Conservation (phyloP, 2,113 vertebrate species). For the Donacobius atricapilla region DNA sequence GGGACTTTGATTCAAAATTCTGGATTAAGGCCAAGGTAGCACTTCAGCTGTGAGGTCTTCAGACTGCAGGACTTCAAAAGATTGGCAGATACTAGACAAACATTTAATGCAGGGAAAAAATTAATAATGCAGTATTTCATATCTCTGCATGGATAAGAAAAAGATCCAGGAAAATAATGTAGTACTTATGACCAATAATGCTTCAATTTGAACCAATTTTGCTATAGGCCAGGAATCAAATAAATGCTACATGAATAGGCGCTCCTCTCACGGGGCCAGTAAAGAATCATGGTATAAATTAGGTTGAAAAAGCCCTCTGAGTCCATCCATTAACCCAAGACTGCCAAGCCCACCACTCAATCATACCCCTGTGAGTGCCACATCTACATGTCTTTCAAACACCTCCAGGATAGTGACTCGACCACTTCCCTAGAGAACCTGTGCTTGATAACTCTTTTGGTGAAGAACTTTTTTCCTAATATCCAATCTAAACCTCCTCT, state of each 20-base stretch:
- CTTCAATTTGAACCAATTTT: background rate
- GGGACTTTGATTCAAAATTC: background rate
- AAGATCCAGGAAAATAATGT: background rate
- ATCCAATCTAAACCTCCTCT: background rate
- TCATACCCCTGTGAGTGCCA: background rate
- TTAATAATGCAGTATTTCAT: background rate
- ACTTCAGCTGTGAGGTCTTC: background rate
- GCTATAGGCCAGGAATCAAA: background rate
- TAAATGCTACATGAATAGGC: background rate
- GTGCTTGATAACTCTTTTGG: background rate
- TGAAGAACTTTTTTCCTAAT: background rate
- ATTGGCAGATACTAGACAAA: background rate
- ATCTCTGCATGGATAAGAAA: background rate
- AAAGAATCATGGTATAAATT: background rate
- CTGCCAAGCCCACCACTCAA: background rate
- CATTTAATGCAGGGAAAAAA: background rate
- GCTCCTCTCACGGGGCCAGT: background rate
- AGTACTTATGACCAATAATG: background rate
- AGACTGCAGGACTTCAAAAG: background rate
- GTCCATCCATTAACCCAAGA: background rate
- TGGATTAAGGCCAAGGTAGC: background rate
- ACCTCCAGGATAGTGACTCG: background rate
- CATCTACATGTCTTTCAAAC: background rate
- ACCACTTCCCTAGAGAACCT: background rate
- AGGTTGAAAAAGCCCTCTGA: background rate